Conservation (phyloP, 2,113 vertebrate species). For the Perca flavescens region DNA sequence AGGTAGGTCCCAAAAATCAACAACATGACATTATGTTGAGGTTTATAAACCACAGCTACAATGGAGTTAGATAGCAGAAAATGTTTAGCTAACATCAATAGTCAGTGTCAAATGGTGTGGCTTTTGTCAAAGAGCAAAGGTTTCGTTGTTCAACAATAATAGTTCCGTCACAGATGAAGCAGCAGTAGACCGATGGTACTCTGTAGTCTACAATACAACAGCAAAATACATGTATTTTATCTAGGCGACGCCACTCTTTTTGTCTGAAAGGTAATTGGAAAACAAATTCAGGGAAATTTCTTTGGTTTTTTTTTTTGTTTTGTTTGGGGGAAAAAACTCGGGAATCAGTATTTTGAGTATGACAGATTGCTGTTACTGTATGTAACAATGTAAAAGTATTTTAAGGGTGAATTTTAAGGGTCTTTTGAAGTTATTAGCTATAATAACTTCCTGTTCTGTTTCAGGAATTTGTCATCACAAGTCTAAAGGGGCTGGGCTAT, state of each 20-base stretch:
- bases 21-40: background rate
- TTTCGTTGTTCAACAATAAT: conserved; percentile 5
- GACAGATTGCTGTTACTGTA: background rate
- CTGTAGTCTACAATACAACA: background rate
- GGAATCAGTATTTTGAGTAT: background rate
- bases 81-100: background rate
- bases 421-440: background rate
- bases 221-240: background rate
- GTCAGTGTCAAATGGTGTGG: background rate
- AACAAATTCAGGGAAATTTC: background rate
- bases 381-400: background rate
- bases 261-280: conserved; percentile 4
- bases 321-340: background rate
- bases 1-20: conserved; percentile 67
- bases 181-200: background rate
- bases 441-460: conserved; percentile 2
- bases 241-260: background rate
- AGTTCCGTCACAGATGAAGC: background rate
- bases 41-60: background rate
- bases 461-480: conserved; percentile 96
- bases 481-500: conserved; percentile 94
- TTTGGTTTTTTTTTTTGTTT: conserved; percentile 22
- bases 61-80: background rate
- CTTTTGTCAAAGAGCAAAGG: conserved; percentile 11
- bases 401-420: background rate